These are phyloP conservation scores for Etia nguti DNA, from an alignment of 2,113 vertebrate genomes.

Conservation along the genomic window DNA sequence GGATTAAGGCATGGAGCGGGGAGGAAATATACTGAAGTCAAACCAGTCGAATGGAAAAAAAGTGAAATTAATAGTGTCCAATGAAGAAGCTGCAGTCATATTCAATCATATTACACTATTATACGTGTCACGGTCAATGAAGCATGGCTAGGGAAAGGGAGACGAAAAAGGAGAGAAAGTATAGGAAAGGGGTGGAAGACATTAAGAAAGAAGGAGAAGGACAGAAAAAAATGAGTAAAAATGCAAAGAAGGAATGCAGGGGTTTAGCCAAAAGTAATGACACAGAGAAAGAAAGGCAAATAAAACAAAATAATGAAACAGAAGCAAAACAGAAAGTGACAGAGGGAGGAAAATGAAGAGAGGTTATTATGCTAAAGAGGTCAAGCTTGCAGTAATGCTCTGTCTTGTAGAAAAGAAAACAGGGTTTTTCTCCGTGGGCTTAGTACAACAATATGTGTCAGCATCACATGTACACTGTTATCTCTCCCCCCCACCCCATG, in stretches of 20 bases:
- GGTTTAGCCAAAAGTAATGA: background rate
- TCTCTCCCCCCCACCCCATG: background rate
- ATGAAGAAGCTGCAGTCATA: constrained; percentile 19
- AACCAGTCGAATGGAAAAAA: background rate
- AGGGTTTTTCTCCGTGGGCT: background rate
- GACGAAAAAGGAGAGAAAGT: background rate
- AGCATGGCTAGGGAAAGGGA: background rate
- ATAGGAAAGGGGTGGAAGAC: background rate
- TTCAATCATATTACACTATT: constrained; percentile 31
- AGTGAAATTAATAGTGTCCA: constrained; percentile 26
- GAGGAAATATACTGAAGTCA: background rate
- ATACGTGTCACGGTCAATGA: background rate
- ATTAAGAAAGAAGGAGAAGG: background rate
- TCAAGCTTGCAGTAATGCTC: constrained; percentile 45
- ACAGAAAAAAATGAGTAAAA: background rate
- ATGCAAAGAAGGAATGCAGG: background rate
- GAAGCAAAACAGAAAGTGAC: background rate
- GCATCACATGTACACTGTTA: background rate
- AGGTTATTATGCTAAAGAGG: constrained; percentile 51
- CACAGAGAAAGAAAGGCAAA: background rate
- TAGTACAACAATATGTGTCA: background rate
- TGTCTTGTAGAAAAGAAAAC: constrained; percentile 37
- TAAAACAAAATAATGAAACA: background rate
- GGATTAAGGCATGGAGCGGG: background rate
- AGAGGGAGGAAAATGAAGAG: background rate